These are phyloP conservation scores for Corythaixoides concolor DNA, from an alignment of 2,113 vertebrate genomes.

Conservation along the genomic window DNA sequence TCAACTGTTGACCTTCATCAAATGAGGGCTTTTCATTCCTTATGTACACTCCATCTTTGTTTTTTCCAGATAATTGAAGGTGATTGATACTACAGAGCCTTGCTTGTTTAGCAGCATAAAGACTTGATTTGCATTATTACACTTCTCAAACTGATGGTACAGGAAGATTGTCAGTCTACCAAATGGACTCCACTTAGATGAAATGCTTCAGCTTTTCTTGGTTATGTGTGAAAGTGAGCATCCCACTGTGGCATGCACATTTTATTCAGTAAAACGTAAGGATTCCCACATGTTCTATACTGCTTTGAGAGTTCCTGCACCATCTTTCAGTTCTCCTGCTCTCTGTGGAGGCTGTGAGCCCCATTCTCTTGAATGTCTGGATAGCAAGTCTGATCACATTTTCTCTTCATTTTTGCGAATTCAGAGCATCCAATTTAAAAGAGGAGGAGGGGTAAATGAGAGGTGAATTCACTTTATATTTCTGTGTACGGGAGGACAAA, in stretches of 20 bases:
- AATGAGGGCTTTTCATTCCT: not conserved
- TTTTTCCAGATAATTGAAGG: not conserved
- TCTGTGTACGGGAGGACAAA: not conserved
- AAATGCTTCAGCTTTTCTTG: not conserved
- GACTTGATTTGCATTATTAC: not conserved
- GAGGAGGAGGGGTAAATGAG: not conserved
- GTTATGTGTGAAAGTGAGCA: not conserved
- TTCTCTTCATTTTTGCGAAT: not conserved
- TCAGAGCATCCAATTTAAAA: not conserved
- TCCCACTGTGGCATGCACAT: rapidly evolving
- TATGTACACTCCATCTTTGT: not conserved
- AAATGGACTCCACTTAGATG: not conserved
- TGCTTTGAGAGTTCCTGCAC: not conserved
- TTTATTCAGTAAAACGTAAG: rapidly evolving
- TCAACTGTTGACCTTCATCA: not conserved
- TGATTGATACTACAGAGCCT: not conserved
- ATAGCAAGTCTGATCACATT: not conserved
- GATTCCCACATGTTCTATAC: not conserved
- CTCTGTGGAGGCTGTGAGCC: not conserved
- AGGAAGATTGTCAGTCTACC: not conserved
- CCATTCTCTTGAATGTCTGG: not conserved
- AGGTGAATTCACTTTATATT: not conserved
- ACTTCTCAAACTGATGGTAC: not conserved
- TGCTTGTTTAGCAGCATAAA: not conserved
- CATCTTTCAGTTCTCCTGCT: not conserved